Evolutionary conservation across 2,888 invertebrate genomes (phyloP), one percentile per base, ranked within the genome.

Genomic region (Eilema caniola): DNA sequence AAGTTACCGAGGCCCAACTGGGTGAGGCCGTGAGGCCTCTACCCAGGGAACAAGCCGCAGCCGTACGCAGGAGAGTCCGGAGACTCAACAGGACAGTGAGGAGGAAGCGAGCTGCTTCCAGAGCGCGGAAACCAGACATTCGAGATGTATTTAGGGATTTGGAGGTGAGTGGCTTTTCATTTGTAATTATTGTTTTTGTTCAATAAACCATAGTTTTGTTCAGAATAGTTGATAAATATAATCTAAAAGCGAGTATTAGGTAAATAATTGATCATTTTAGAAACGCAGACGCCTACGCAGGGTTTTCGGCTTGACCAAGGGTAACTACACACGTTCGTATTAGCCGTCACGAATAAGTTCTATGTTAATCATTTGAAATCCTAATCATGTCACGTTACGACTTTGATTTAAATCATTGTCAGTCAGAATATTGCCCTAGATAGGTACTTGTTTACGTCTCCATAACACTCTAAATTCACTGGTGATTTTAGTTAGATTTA

Each of bases 101-200:
- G 67, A 96, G 96, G 84, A 92, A 94, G 74, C 95, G 96, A 66
- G 96, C 96, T 1, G 94, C 94, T 53, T 91, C 93, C 24, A 85
- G 95, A 65, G 92, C 97, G n/a, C 96, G 96, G 73, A 97, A 97
- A 84, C 97, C 97, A 20, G 98, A 98, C 88, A 97, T 98, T 73
- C 93, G 98, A 82, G 98, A 98, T 92, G 97, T 98, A 66, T 97
- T 98, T 86, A 96, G 97, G 89, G 98, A 98, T 92, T 96, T 97
- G 78, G 98, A 98, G 96, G 98, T 98, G 86, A 93, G 93, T 83
- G 1, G 0, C 14, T 33, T 57, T 24, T 12, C 5, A 24, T 57
- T 57, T 24, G 5, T 0, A n/a, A 20, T 7, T 16, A n/a, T 20
- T 14, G 11, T 12, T 1, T 11, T 57, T 57, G 12, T n/a, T n/a